Evolutionary conservation across 1,140 invertebrate genomes (phyloP).

Genomic region (Macrosteles quadrilineatus): DNA sequence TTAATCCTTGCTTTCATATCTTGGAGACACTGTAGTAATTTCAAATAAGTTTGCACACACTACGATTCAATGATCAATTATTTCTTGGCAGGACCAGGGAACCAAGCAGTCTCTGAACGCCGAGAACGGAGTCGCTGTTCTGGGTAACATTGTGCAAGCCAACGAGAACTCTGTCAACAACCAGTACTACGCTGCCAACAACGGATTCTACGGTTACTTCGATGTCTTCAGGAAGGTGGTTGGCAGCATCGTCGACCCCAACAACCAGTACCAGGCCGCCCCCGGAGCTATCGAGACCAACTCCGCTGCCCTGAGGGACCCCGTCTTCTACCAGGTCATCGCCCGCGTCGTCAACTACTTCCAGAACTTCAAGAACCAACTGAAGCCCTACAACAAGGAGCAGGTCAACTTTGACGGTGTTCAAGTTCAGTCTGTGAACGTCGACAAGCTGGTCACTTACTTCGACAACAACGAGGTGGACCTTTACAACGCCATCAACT

Average conservation of each 20-base stretch:
- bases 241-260: slow-evolving; percentile 53
- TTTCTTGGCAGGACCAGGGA: slow-evolving; percentile 40
- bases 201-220: slow-evolving; percentile 57
- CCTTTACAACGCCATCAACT: slow-evolving; percentile 58
- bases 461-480: slow-evolving; percentile 51
- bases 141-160: slow-evolving; percentile 51
- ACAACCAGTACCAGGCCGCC: slow-evolving; percentile 47
- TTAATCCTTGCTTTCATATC: too few relatives aligned
- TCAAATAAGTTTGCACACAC: too few relatives aligned
- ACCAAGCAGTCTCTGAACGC: slow-evolving; percentile 47
- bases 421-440: slow-evolving; percentile 49
- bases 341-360: slow-evolving; percentile 56
- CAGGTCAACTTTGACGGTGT: slow-evolving; percentile 40
- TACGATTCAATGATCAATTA: too few relatives aligned
- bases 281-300: slow-evolving; percentile 54
- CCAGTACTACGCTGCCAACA: slow-evolving; percentile 55
- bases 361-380: slow-evolving; percentile 52
- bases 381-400: slow-evolving; percentile 60
- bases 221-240: slow-evolving; percentile 49
- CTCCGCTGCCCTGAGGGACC: slow-evolving; percentile 54
- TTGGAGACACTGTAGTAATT: too few relatives aligned
- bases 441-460: slow-evolving; percentile 16
- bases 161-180: slow-evolving; percentile 18
- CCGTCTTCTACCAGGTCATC: slow-evolving; percentile 56
- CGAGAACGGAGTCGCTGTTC: slow-evolving; percentile 49